Percentiles rank a stretch among this genome's conserved stretches.
These are phyloP conservation scores for Pagrus major DNA, from an alignment of 2,113 vertebrate genomes.

Conservation along the genomic window DNA sequence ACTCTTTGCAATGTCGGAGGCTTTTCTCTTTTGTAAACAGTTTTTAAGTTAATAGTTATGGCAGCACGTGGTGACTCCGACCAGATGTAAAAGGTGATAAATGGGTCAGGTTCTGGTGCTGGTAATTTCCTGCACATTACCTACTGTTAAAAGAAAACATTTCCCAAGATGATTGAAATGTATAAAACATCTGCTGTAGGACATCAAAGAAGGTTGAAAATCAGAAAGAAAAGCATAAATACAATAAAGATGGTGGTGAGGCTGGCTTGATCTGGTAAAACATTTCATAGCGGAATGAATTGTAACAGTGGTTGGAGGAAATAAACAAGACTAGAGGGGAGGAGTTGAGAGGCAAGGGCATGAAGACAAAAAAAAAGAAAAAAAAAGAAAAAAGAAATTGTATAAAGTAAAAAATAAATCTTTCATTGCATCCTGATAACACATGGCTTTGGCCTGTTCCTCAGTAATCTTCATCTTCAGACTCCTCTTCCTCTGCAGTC, in stretches of 20 bases:
- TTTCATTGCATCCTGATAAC: slow-evolving; percentile 90
- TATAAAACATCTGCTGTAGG: slow-evolving; percentile 51
- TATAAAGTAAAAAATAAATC: slow-evolving; percentile 80
- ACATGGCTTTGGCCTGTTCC: slow-evolving; percentile 92
- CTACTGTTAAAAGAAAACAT: slow-evolving; percentile 31
- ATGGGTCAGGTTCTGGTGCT: slow-evolving; percentile 47
- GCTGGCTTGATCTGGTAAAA: slow-evolving; percentile 85
- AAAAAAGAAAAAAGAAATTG: slow-evolving; percentile 77
- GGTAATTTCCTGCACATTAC: slow-evolving; percentile 61
- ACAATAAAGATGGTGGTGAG: slow-evolving; percentile 75
- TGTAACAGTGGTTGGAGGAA: slow-evolving; percentile 91
- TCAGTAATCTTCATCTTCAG: slow-evolving; percentile 98
- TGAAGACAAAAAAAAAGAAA: slow-evolving; percentile 69
- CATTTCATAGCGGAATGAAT: slow-evolving; percentile 87
- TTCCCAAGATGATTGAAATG: slow-evolving; percentile 54
- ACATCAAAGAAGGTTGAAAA: slow-evolving; percentile 23
- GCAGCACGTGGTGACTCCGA: slow-evolving; percentile 72
- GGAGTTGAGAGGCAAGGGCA: background rate
- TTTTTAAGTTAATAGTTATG: slow-evolving; percentile 57
- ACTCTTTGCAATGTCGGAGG: slow-evolving; percentile 86
- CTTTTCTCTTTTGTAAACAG: slow-evolving; percentile 74
- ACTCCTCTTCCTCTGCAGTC: slow-evolving; percentile 99
- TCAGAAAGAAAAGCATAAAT: slow-evolving; percentile 42
- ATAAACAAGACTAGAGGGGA: slow-evolving; percentile 24
- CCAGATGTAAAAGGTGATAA: slow-evolving; percentile 58